Conservation (phyloP, 2,797 vertebrate genomes). For the Onychomys arenicola region DNA sequence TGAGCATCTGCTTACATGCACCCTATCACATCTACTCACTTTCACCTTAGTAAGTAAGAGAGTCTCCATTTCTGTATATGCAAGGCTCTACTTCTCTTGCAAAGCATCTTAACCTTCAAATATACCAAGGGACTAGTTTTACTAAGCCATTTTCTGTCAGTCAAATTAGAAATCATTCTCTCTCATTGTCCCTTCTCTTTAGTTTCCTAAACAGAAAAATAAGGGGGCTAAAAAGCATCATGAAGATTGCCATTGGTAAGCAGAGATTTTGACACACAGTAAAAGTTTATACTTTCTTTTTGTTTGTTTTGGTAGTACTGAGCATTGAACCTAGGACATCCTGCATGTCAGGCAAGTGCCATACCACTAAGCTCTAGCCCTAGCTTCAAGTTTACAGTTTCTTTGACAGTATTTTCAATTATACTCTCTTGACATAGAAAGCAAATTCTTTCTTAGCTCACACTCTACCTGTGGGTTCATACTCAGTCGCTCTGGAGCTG, state of each 20-base stretch:
- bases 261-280: conserved; percentile 15
- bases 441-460: neutral
- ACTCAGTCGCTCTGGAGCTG: conserved; percentile 35
- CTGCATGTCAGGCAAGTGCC: neutral
- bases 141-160: conserved; percentile 38
- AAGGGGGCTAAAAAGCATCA: conserved; percentile 12
- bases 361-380: neutral
- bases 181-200: conserved; percentile 24
- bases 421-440: neutral
- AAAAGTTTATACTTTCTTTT: neutral
- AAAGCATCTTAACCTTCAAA: conserved; percentile 32
- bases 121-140: conserved; percentile 9
- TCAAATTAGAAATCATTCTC: neutral
- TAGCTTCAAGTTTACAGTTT: neutral
- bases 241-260: neutral
- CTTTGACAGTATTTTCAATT: conserved; percentile 37
- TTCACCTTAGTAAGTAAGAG: conserved; percentile 22
- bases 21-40: conserved; percentile 10
- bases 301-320: neutral
- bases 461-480: neutral
- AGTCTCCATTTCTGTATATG: neutral
- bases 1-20: neutral
- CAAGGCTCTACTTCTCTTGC: conserved; percentile 13
- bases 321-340: neutral
- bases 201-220: conserved; percentile 3